A percentile compares a stretch with the other conserved stretches of the same genome.
Evolutionary conservation across 23 tunicate species (phyloP).

Genomic region (Pegea sp.): DNA sequence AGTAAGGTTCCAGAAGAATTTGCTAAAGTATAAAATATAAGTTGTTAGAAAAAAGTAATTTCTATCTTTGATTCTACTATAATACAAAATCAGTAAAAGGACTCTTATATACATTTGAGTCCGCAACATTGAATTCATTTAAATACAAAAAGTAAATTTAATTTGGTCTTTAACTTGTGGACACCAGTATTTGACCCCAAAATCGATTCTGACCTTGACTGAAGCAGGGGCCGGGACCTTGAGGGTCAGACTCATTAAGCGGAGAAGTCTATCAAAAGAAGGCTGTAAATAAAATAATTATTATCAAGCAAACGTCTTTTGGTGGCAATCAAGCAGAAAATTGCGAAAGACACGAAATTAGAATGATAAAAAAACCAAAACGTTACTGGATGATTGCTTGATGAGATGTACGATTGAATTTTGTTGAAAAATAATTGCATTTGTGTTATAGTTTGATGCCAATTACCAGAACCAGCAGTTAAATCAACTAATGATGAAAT

Average conservation of each 20-base stretch:
- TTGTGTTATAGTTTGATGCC: constrained; percentile 9
- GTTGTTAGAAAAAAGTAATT: no score
- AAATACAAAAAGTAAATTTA: constrained; percentile 1
- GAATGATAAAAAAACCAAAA: no score
- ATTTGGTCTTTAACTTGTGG: no score
- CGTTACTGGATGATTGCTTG: no score
- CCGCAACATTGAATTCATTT: no score
- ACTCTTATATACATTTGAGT: no score
- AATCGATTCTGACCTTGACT: constrained; percentile 1
- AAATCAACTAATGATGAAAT: not conserved
- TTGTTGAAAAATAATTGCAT: not conserved
- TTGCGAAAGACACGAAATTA: no score
- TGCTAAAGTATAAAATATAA: no score
- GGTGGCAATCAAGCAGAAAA: no score
- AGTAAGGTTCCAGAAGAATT: constrained; percentile 38
- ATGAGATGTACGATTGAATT: not conserved
- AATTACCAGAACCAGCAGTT: not conserved
- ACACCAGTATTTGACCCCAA: not conserved
- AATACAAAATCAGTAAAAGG: no score
- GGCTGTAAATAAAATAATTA: constrained; percentile 3
- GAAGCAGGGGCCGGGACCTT: constrained; percentile 8
- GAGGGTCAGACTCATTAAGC: constrained; percentile 1
- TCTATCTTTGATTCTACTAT: no score
- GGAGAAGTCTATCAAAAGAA: constrained; percentile 1
- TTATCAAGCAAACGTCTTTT: no score